Base-by-base conservation (phyloP, 2,888 invertebrate genomes). In the Xestia ashworthii region DNA sequence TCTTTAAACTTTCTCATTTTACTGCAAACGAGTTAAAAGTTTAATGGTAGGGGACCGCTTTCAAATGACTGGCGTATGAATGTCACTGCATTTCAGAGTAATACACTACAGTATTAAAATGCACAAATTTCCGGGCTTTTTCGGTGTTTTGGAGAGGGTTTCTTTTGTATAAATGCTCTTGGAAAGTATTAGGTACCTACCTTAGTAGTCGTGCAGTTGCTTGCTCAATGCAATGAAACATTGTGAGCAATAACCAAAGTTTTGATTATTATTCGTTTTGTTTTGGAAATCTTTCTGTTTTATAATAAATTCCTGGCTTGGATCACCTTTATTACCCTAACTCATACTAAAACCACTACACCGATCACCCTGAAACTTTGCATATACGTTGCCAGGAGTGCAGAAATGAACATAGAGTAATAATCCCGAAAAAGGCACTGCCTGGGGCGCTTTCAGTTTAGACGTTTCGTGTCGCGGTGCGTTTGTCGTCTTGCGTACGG, bases 1-100 rank as follows among this genome's bases (percentile, higher is more conserved):
- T 85, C 62, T 82, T 72, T 64, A 80, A 83, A 84, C 80, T 84
- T 82, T 81, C 68, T 62, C 81, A 73, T 80, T 83, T 71, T 50
- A 46, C 67, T 67, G 64, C 74, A 73, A 80, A 74, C 53, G 60
- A 82, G 84, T 78, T 71, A 64, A 72, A 84, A 78, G 60, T 78
- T 86, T 62, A 53, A 81, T 85, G 77, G 73, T 58, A 46, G 58
- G 41, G 71, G 67, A 50, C 62, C 22, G 46, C 60, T 50, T 80
- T 78, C 19, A 75, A 73, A 84, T 84, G 38, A 74, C 62, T 72
- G 62, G 32, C 6, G 60, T 55, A 67, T 79, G 62, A 69, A 74
- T 78, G 71, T 78, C 64, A 69, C 70, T 83, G 83, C 80, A 78
- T 71, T 77, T 80, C 55, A 69, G 83, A 80, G 53, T 70, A 74